Evolutionary conservation across 92 coral and sea anemone genomes (phyloP), one percentile per base, ranked within the genome.

Genomic region (Ricordea florida): DNA sequence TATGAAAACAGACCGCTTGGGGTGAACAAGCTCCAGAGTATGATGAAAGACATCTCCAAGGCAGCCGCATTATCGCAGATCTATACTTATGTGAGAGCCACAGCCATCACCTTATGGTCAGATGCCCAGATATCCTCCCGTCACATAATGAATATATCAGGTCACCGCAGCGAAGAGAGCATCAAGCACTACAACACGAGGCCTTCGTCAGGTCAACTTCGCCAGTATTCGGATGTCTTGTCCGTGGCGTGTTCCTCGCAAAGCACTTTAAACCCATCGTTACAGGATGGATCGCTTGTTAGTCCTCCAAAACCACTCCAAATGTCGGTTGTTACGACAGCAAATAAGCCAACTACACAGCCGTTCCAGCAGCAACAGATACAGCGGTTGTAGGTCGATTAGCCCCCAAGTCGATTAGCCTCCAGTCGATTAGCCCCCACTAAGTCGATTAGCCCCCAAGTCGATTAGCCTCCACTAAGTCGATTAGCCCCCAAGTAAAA

Each of bases 51-150:
- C 9, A 80, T 80, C 62, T 75, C 83, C 65, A 40, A 16, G 6
- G 68, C 28, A 3, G 83, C 69, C 17, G 49, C 44, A 21, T 44
- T 82, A 37, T 82, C 83, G 22, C 52, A 62, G 58, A 32, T 43
- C 30, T 83, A 75, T 51, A 75, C 78, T 26, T 79, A 56, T 16
- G 80, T 78, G 6, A 53, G 85, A 68, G 85, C 71, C 21, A 77
- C 89, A 29, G 79, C 82, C 9, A 79, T 85, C 1, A 85, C 86
- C 1, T 66, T 85, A 13, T 79, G 85, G 85, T 85, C 85, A 0
- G 78, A 85, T 64, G 86, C 81, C n/a, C n/a, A n/a, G n/a, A n/a
- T n/a, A n/a, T n/a, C n/a, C n/a, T n/a, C n/a, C n/a, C n/a, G n/a
- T n/a, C n/a, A n/a, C n/a, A n/a, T n/a, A n/a, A n/a, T n/a, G n/a